Percentiles rank a stretch among this genome's conserved stretches.
These are phyloP conservation scores for Pinna nobilis DNA, from an alignment of 1,140 invertebrate genomes.

Conservation along the genomic window DNA sequence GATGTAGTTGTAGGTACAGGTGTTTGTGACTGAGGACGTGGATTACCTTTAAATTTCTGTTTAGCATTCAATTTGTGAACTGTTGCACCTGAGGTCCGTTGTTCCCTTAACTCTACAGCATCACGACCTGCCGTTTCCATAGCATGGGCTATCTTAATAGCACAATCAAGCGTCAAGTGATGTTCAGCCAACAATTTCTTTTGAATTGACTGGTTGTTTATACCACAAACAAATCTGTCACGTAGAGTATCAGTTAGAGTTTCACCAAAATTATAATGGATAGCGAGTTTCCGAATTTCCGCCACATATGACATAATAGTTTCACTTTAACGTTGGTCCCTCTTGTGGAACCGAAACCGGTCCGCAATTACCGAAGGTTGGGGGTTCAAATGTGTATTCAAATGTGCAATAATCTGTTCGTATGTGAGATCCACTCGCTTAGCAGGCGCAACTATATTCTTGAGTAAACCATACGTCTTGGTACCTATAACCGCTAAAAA, in stretches of 20 bases:
- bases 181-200: conserved; percentile 11
- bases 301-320: conserved; percentile 5
- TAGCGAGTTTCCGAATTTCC: conserved; percentile 24
- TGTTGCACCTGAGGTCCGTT: neutral
- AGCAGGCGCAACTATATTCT: conserved; percentile 7
- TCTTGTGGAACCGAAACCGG: conserved; percentile 45
- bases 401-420: neutral
- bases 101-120: neutral
- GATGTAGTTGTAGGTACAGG: neutral
- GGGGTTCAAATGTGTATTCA: conserved; percentile 29
- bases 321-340: conserved; percentile 32
- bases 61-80: neutral
- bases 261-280: conserved; percentile 39
- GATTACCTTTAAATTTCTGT: neutral
- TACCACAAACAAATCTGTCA: conserved; percentile 48
- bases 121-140: conserved; percentile 33
- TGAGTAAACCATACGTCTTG: conserved; percentile 21
- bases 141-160: conserved; percentile 6
- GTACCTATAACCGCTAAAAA: conserved; percentile 15
- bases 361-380: conserved; percentile 46
- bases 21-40: neutral
- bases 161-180: conserved; percentile 8
- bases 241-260: conserved; percentile 33
- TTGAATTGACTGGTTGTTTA: conserved; percentile 39
- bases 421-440: neutral